Evolutionary conservation across 2,113 vertebrate genomes (phyloP), one percentile per base, ranked within the genome.

Genomic region (Tachycineta bicolor): DNA sequence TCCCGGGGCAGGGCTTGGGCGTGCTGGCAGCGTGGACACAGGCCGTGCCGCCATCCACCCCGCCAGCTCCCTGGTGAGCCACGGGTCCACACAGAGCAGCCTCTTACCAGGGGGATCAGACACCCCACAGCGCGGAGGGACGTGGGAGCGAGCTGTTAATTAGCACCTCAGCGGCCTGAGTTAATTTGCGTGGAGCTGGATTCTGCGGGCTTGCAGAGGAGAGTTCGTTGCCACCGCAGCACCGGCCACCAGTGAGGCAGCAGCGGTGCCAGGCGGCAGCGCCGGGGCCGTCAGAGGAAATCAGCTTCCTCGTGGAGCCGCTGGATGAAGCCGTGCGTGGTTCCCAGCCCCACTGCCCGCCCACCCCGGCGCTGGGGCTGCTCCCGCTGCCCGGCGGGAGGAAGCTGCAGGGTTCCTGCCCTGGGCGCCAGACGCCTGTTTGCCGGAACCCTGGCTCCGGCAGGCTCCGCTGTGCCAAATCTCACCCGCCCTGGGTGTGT

Each of bases 121-220:
- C 31, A 21, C 64, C 58, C 47, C 0, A 0, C 65, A 17, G 21
- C 0, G 0, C 60, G 17, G 37, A 18, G 2, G 20, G 60, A 34
- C 68, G 34, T 0, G 19, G 79, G 52, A 37, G 7, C 3, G 13
- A 64, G 25, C 41, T 0, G 4, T 41, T 83, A 91, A 80, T 96
- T 75, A 91, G 71, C 62, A 33, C 59, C 62, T 89, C 55, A 5
- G 53, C 0, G 0, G 12, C 64, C 34, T 1, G 23, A 73, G 65
- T 63, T 91, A 52, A 88, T 91, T 64, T 44, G 6, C 0, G 9
- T 2, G 3, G 34, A 56, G 75, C 41, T 82, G 50, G 33, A 52
- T 11, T 59, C 39, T 7, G 8, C 7, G 3, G 41, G 53, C 41
- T 70, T 5, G 16, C 50, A 44, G 41, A 37, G 33, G n/a, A 82